Evolutionary conservation across 2,888 invertebrate genomes (phyloP).

Genomic region (Conistra vaccinii): DNA sequence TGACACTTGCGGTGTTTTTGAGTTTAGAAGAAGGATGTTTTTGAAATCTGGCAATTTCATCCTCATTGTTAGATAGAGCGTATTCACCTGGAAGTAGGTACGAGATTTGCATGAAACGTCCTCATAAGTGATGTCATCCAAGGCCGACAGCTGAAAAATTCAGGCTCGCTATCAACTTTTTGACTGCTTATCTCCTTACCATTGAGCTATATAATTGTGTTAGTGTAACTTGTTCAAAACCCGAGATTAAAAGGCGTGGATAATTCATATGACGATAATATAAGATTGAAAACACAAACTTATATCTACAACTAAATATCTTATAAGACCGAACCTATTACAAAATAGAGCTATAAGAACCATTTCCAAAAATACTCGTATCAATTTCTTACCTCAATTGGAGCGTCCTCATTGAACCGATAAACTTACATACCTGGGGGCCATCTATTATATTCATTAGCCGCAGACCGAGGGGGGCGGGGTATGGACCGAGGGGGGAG

Average conservation of each 20-base stretch:
- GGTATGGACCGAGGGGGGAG: constrained; percentile 50
- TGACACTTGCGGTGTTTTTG: constrained; percentile 21
- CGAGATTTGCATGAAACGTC: background rate
- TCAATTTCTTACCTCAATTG: constrained; percentile 57
- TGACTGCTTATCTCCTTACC: too few relatives aligned
- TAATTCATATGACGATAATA: background rate
- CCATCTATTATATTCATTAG: constrained; percentile 84
- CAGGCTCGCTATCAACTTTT: background rate
- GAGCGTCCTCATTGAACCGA: constrained; percentile 64
- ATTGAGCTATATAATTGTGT: background rate
- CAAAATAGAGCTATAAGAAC: constrained; percentile 13
- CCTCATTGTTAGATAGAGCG: background rate
- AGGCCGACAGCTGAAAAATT: background rate
- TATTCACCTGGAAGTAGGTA: background rate
- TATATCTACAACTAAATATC: background rate
- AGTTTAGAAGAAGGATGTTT: background rate
- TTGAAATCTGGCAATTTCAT: background rate
- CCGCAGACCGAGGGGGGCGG: constrained; percentile 70
- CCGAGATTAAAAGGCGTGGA: background rate
- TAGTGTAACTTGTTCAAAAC: background rate
- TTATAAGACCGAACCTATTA: background rate
- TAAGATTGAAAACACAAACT: background rate
- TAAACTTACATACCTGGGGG: constrained; percentile 83
- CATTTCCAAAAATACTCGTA: constrained; percentile 43
- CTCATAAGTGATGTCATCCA: background rate